A percentile compares a stretch with the other conserved stretches of the same genome.
Conservation (phyloP, 2,797 vertebrate species). For the Phataginus tricuspis region DNA sequence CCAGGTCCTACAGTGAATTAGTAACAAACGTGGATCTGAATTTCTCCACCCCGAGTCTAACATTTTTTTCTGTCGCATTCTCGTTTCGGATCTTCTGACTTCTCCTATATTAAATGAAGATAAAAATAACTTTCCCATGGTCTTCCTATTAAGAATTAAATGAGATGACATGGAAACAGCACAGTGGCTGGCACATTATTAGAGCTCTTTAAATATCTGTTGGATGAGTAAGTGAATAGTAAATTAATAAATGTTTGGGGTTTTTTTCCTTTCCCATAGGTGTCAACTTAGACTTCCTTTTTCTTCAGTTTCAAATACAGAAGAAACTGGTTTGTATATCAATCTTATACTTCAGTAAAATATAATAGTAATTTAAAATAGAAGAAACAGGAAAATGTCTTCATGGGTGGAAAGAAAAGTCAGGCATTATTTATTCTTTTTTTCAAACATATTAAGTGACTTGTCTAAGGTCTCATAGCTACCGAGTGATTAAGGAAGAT, state of each 20-base stretch:
- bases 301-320: background rate
- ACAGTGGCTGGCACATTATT: background rate
- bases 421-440: constrained; percentile 1
- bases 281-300: background rate
- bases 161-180: background rate
- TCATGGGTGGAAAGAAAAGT: background rate
- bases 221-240: background rate
- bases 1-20: background rate
- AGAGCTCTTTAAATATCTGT: background rate
- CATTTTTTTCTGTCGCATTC: background rate
- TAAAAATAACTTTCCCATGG: background rate
- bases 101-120: background rate
- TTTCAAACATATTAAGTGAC: background rate
- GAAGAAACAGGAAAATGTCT: background rate
- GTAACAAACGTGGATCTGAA: background rate
- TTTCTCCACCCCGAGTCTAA: background rate
- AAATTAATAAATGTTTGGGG: background rate
- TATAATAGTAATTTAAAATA: background rate
- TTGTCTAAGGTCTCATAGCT: background rate
- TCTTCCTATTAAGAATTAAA: background rate
- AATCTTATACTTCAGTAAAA: no score
- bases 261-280: background rate
- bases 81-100: background rate
- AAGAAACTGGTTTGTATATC: background rate
- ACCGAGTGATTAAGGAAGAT: background rate